These are phyloP conservation scores for Yponomeuta sedellus DNA, from an alignment of 2,888 invertebrate genomes.

Conservation along the genomic window DNA sequence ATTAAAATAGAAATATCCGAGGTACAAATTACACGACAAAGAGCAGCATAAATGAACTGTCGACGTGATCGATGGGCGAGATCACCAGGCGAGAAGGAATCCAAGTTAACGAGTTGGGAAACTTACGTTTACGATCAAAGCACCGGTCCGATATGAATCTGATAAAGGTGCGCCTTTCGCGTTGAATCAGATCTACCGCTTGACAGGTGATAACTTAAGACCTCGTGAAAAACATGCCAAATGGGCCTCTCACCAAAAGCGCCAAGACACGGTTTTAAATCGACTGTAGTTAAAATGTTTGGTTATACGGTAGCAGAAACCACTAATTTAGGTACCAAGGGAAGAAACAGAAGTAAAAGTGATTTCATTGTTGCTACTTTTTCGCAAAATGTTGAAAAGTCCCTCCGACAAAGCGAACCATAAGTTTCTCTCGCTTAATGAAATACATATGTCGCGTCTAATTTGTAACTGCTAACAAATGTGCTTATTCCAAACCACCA, in stretches of 20 bases:
- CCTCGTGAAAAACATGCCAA: not conserved
- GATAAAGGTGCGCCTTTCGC: constrained; percentile 2
- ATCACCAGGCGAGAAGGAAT: not conserved
- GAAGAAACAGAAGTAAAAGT: no score
- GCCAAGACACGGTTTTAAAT: not conserved
- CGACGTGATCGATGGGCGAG: not conserved
- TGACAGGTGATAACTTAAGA: constrained; percentile 2
- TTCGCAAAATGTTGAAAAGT: no score
- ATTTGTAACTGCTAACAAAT: constrained; percentile 1
- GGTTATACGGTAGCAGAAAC: not conserved
- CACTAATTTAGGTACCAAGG: no score
- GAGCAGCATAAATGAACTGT: not conserved
- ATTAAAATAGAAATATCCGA: not conserved
- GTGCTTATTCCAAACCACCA: not conserved
- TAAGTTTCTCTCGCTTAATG: not conserved
- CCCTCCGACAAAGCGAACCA: not conserved
- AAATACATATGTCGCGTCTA: not conserved
- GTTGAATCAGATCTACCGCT: not conserved
- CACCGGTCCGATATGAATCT: not conserved
- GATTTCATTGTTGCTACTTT: no score
- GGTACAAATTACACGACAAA: constrained; percentile 4
- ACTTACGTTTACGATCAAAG: constrained; percentile 6
- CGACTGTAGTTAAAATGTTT: not conserved
- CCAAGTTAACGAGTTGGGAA: not conserved
- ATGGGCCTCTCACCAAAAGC: not conserved